Evolutionary conservation across 2,113 vertebrate genomes (phyloP).

Genomic region (Halcyon senegalensis): DNA sequence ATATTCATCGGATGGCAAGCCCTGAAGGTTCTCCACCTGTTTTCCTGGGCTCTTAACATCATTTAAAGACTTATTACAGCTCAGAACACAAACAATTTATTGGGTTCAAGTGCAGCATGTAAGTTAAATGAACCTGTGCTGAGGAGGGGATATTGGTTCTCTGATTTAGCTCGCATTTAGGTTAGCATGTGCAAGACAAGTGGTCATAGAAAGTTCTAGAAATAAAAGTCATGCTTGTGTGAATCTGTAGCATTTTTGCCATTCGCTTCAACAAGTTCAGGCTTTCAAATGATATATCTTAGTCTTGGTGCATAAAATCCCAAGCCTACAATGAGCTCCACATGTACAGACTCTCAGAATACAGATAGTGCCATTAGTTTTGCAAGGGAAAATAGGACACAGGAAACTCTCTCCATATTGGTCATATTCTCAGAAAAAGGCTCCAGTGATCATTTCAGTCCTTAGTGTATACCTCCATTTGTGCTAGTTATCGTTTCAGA

Average conservation of each 20-base stretch:
- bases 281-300: not conserved
- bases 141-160: not conserved
- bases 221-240: not conserved
- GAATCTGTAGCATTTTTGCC: not conserved
- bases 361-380: not conserved
- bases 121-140: constrained; percentile 22
- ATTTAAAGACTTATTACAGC: constrained; percentile 32
- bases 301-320: not conserved
- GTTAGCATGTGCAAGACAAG: not conserved
- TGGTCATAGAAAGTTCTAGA: not conserved
- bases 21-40: constrained; percentile 43
- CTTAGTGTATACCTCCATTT: not conserved
- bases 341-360: not conserved
- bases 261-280: not conserved
- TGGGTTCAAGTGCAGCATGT: not conserved
- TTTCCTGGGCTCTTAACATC: constrained; percentile 39
- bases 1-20: constrained; percentile 4
- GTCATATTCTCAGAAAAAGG: not conserved
- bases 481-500: not conserved
- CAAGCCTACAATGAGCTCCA: not conserved
- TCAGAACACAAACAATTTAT: constrained; percentile 19
- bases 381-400: not conserved
- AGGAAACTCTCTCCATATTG: not conserved
- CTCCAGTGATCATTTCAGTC: not conserved
- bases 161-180: not conserved